Percentiles rank a stretch among this genome's conserved stretches.
Conservation (phyloP, 2,797 vertebrate species). For the Sebastes goodei region DNA sequence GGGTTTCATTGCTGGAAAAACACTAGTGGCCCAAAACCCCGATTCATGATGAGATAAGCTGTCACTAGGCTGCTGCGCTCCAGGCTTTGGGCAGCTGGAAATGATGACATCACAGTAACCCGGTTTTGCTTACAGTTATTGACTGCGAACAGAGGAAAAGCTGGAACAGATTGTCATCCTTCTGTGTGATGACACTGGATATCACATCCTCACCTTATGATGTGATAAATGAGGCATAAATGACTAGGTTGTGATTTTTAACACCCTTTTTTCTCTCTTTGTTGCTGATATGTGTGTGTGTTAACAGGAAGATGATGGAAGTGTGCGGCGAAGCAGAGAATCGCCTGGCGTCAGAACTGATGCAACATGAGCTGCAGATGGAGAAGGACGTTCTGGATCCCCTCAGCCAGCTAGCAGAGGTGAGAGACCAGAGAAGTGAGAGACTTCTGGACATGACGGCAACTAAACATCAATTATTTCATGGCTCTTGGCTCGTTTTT, state of each 20-base stretch:
- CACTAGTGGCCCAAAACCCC: neutral
- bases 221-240: conserved; percentile 5
- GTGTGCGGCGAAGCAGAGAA: conserved; percentile 95
- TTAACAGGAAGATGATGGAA: conserved; percentile 93
- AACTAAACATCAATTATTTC: neutral
- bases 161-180: neutral
- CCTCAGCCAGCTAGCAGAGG: conserved; percentile 92
- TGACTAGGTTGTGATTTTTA: neutral
- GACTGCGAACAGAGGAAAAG: neutral
- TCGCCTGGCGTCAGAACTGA: conserved; percentile 91
- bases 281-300: neutral
- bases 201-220: neutral
- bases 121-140: conserved; percentile 29
- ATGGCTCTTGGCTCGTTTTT: neutral
- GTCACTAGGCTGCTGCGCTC: neutral
- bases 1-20: neutral
- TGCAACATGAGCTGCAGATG: conserved; percentile 92
- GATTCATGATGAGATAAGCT: neutral
- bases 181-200: conserved; percentile 5
- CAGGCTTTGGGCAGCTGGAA: neutral
- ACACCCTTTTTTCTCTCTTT: neutral
- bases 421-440: too few relatives aligned
- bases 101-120: conserved; percentile 29
- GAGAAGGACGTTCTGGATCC: conserved; percentile 95
- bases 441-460: neutral